These are phyloP conservation scores for Nematolebias whitei DNA, from an alignment of 2,113 vertebrate species.

Conservation along the genomic window DNA sequence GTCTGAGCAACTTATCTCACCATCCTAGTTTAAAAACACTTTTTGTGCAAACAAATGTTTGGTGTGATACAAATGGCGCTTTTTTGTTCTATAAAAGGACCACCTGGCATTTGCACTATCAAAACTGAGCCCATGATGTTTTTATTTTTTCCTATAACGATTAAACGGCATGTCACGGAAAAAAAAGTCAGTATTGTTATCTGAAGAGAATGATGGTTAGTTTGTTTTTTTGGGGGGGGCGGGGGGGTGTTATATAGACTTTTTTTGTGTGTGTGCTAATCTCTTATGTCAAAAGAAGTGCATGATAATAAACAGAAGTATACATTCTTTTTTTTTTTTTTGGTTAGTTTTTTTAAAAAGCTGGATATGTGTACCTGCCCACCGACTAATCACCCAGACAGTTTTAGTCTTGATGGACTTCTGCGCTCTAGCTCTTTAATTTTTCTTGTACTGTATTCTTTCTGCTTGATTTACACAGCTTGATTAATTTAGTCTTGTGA, in stretches of 20 bases:
- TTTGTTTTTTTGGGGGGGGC: constrained; percentile 65
- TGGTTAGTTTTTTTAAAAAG: constrained; percentile 62
- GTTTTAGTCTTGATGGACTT: constrained; percentile 65
- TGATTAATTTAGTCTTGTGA: constrained; percentile 74
- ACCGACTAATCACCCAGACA: constrained; percentile 53
- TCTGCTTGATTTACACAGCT: constrained; percentile 65
- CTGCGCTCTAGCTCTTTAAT: constrained; percentile 65
- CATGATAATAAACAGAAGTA: constrained; percentile 74
- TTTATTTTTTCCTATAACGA: constrained; percentile 47
- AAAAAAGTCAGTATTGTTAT: constrained; percentile 77
- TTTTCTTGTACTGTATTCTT: constrained; percentile 68
- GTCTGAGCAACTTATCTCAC: constrained; percentile 40
- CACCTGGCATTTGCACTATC: constrained; percentile 70
- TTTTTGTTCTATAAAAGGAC: constrained; percentile 40
- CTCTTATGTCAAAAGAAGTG: constrained; percentile 76
- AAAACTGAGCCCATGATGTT: constrained; percentile 51
- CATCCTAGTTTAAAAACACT: constrained; percentile 33
- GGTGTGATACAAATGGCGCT: constrained; percentile 56
- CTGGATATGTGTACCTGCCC: constrained; percentile 62
- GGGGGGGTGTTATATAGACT: constrained; percentile 68
- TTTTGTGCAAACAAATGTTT: constrained; percentile 36
- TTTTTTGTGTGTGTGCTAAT: constrained; percentile 55
- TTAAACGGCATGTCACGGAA: constrained; percentile 76
- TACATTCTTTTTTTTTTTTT: too few relatives aligned
- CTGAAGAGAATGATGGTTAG: constrained; percentile 67